Evolutionary conservation across 2,888 invertebrate genomes (phyloP), one percentile per base, ranked within the genome.

Genomic region (Holacanthella duospinosa): DNA sequence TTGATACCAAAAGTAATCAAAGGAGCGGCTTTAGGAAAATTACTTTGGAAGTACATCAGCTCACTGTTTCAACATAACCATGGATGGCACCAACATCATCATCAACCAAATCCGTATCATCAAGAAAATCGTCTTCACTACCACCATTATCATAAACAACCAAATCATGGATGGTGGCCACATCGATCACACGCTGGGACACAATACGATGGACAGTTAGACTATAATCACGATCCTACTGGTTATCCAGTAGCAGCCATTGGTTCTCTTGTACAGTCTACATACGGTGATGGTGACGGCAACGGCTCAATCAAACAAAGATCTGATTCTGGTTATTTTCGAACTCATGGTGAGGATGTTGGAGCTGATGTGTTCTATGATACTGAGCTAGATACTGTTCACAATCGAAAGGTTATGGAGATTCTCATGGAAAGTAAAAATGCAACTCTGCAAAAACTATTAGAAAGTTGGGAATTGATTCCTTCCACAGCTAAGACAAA

Each of bases 361-460:
- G 48, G 48, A 21, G n/a, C 19, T 21, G 6, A n/a, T 21, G 12
- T 21, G 6, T 48, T 48, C 21, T 25, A 29, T 9, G 48, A 59
- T 44, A 4, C 44, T 26, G 44, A 16, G 6, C 24, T 59, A 4
- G 59, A 59, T 26, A 59, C 59, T 43, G 6, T 6, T 4, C 36
- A 59, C 48, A 59, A 59, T 25, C 43, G 48, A 19, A 24, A 27
- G 21, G 59, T 59, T 16, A 59, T 59, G 59, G 26, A 59, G 19
- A 36, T 59, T 3, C 59, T 59, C 4, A 43, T 59, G 48, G 27
- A 44, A 9, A 44, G 21, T 9, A 48, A 48, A 21, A 48, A 48
- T 48, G 48, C 48, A 48, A 48, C 48, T 4, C 12, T 48, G 4
- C 48, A 48, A 48, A 48, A 48, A 21, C 48, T 48, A n/a, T 21